phyloP scores from a whole-genome alignment of 2,113 vertebrate genomes.

The Oryctolagus cuniculus region mOryCun1.1 NC_091448.1:4826001-4826500 shows the following conservation, averaged over 20 bases:
- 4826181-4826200: neutral
- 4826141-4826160: neutral
- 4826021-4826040: neutral
- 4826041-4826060: neutral
- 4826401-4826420: accelerated
- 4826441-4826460: neutral
- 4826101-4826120: neutral
- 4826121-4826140: neutral
- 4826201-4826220: neutral
- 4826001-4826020: neutral
- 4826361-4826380: neutral
- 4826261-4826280: neutral
- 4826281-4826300: neutral
- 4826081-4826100: neutral
- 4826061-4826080: neutral
- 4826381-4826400: neutral
- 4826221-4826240: neutral
- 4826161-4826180: neutral
- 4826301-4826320: neutral
- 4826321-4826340: neutral
- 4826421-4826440: neutral
- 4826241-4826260: neutral
- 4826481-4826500: neutral
- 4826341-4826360: neutral
- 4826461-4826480: neutral